These are phyloP conservation scores for Falco concolor DNA, from an alignment of 2,797 vertebrate genomes.

Conservation along the genomic window DNA sequence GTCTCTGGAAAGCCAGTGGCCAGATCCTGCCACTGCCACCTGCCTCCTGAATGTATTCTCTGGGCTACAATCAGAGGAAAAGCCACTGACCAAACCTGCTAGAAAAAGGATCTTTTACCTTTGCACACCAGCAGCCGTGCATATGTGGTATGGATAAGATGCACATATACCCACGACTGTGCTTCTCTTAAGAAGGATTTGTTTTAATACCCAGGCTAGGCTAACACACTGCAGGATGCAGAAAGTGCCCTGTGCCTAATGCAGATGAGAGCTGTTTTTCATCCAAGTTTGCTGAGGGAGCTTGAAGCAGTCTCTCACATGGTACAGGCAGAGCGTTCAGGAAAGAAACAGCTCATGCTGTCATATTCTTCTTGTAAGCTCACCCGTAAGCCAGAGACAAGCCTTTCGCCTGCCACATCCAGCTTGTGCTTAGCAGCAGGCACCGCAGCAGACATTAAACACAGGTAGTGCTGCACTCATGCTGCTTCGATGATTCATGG, in stretches of 20 bases:
- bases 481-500: background rate
- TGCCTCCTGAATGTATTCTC: background rate
- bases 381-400: background rate
- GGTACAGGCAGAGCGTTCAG: background rate
- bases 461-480: background rate
- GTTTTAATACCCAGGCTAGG: background rate
- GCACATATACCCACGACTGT: background rate
- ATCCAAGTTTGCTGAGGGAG: background rate
- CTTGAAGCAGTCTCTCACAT: background rate
- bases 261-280: background rate
- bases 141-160: background rate
- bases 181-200: background rate
- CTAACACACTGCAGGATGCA: background rate
- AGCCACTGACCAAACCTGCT: background rate
- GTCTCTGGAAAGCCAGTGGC: background rate
- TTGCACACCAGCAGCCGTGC: background rate
- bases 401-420: background rate
- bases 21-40: background rate
- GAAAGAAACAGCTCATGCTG: background rate
- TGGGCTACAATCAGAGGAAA: background rate
- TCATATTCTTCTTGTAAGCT: background rate
- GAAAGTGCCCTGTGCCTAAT: background rate
- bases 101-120: background rate
- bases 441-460: background rate
- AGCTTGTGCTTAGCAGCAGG: background rate